A percentile compares a stretch with the other conserved stretches of the same genome.
phyloP scores from a whole-genome alignment of 2,888 invertebrate genomes.

The Ormyrus pomaceus region DNA sequence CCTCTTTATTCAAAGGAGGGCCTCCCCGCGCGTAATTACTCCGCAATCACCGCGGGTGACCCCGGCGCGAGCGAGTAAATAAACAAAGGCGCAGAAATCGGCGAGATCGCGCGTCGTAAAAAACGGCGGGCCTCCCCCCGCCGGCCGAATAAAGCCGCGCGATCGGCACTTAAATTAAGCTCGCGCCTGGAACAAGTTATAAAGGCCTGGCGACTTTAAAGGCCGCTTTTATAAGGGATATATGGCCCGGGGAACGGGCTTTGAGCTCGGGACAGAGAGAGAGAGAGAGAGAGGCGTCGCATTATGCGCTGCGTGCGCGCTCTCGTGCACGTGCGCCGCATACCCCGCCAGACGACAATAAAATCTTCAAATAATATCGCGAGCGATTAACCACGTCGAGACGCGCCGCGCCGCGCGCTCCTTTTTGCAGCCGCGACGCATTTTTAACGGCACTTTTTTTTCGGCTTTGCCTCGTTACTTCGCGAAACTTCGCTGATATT shows the following conservation, averaged over 20 bases:
- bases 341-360: constrained; percentile 61
- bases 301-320: neutral
- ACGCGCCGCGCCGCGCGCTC: neutral
- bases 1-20: neutral
- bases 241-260: constrained; percentile 38
- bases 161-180: neutral
- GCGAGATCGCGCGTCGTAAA: no score
- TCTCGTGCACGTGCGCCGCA: constrained; percentile 31
- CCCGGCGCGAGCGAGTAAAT: no score
- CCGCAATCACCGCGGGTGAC: no score
- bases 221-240: constrained; percentile 48
- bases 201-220: constrained; percentile 49
- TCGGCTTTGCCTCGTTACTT: no score
- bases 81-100: no score
- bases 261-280: constrained; percentile 3
- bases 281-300: neutral
- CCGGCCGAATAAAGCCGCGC: constrained; percentile 30
- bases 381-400: constrained; percentile 62
- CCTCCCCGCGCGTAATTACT: no score
- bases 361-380: constrained; percentile 70
- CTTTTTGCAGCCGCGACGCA: no score
- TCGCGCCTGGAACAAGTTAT: constrained; percentile 54
- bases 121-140: neutral
- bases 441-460: no score
- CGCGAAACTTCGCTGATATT: no score